Conservation (phyloP, 2,113 vertebrate species). For the Apeltes quadracus region DNA sequence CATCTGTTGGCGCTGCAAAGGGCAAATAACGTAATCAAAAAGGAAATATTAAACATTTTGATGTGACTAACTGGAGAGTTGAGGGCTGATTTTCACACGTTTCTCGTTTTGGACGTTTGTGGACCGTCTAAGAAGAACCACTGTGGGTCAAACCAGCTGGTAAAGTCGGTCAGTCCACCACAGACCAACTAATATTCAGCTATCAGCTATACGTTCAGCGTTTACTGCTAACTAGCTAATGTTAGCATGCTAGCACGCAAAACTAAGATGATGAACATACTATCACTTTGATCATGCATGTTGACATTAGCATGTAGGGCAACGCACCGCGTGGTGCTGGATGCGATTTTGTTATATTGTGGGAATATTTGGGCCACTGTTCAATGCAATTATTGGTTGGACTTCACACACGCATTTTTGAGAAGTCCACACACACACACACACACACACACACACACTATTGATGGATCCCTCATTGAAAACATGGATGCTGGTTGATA, state of each 20-base stretch:
- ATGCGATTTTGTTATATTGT: neutral
- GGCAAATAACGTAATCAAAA: conserved; percentile 24
- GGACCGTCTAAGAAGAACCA: too few relatives aligned
- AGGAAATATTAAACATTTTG: conserved; percentile 15
- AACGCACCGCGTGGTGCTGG: neutral
- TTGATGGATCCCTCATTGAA: conserved; percentile 15
- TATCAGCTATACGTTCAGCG: neutral
- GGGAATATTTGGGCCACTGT: neutral
- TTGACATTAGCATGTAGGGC: neutral
- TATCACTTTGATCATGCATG: neutral
- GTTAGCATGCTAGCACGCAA: neutral
- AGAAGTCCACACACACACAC: neutral
- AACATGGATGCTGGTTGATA: conserved; percentile 55
- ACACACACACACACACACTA: neutral
- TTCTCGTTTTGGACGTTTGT: too few relatives aligned
- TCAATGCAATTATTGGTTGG: neutral
- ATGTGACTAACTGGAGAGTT: neutral
- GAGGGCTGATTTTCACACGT: neutral
- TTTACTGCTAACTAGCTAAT: neutral
- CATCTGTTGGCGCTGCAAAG: conserved; percentile 20
- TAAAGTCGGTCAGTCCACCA: neutral
- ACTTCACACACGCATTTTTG: neutral
- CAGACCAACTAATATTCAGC: neutral
- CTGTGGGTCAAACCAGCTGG: too few relatives aligned
- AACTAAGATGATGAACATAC: neutral